These are phyloP conservation scores for Xanthia icteritia DNA, from an alignment of 2,888 invertebrate species.

Conservation along the genomic window DNA sequence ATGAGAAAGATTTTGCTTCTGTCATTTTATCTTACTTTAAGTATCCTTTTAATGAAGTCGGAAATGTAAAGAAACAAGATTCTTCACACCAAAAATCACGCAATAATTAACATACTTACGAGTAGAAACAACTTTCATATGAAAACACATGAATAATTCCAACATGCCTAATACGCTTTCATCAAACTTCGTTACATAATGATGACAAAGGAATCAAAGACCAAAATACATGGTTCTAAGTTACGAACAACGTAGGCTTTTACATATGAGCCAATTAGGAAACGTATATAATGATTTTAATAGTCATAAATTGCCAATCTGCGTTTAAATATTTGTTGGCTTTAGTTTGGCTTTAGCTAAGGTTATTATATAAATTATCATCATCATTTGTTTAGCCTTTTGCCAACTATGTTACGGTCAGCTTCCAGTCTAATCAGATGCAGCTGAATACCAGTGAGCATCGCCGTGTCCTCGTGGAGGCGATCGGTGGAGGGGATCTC, in stretches of 20 bases:
- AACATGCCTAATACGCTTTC: conserved; percentile 43
- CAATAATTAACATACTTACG: conserved; percentile 52
- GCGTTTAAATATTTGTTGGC: conserved; percentile 8
- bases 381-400: too few relatives aligned
- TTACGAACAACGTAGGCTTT: conserved; percentile 48
- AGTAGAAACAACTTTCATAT: conserved; percentile 40
- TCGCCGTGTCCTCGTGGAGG: too few relatives aligned
- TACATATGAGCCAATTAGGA: conserved; percentile 54
- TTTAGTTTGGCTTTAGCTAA: not conserved
- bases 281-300: conserved; percentile 38
- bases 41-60: not conserved
- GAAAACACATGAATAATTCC: conserved; percentile 53
- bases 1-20: not conserved
- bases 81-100: conserved; percentile 23
- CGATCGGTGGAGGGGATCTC: too few relatives aligned
- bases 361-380: not conserved
- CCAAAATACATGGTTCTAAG: conserved; percentile 41
- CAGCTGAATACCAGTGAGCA: too few relatives aligned
- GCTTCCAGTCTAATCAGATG: too few relatives aligned
- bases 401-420: too few relatives aligned
- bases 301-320: conserved; percentile 30
- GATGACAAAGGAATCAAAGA: conserved; percentile 24
- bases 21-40: not conserved
- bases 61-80: conserved; percentile 22
- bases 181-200: conserved; percentile 46